A percentile compares a stretch with the other conserved stretches of the same genome.
Evolutionary conservation across 2,888 invertebrate genomes (phyloP).

Genomic region (Drosophila nr. medialis): DNA sequence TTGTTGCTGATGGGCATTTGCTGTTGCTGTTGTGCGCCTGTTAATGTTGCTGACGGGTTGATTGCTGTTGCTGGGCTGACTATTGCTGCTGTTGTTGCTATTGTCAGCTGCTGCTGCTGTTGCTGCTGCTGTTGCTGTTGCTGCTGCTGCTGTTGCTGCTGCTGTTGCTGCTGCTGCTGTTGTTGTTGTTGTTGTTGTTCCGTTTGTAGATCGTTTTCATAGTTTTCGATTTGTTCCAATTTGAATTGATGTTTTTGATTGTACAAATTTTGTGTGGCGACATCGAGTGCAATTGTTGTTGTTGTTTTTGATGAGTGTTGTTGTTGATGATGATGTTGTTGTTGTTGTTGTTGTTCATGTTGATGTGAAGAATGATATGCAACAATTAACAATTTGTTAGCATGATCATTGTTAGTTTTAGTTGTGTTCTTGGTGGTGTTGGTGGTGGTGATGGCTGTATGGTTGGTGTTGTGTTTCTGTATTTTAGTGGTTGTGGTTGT

Average conservation of each 20-base stretch:
- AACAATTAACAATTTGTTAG: conserved; percentile 81
- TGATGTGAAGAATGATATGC: conserved; percentile 82
- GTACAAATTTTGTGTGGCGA: conserved; percentile 80
- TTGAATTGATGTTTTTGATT: conserved; percentile 82
- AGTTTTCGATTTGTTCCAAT: conserved; percentile 83
- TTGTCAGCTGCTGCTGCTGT: conserved; percentile 30
- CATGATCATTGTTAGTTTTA: conserved; percentile 76
- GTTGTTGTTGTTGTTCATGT: conserved; percentile 69
- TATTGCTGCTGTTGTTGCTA: conserved; percentile 39
- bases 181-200: conserved; percentile 67
- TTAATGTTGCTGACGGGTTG: conserved; percentile 45
- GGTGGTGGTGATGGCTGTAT: conserved; percentile 39
- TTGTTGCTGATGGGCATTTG: conserved; percentile 44
- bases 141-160: conserved; percentile 37
- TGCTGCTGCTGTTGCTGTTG: conserved; percentile 28
- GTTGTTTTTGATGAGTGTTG: conserved; percentile 47
- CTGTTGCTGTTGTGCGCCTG: conserved; percentile 46
- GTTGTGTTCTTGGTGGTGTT: conserved; percentile 46
- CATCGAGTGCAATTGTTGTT: conserved; percentile 66
- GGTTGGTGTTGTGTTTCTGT: conserved; percentile 46
- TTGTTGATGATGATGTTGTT: conserved; percentile 39
- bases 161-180: background rate
- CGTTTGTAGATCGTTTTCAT: conserved; percentile 80
- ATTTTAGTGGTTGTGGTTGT: conserved; percentile 12
- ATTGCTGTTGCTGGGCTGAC: conserved; percentile 40